These are phyloP conservation scores for Eulithis testata DNA, from an alignment of 2,888 invertebrate genomes.

Conservation along the genomic window DNA sequence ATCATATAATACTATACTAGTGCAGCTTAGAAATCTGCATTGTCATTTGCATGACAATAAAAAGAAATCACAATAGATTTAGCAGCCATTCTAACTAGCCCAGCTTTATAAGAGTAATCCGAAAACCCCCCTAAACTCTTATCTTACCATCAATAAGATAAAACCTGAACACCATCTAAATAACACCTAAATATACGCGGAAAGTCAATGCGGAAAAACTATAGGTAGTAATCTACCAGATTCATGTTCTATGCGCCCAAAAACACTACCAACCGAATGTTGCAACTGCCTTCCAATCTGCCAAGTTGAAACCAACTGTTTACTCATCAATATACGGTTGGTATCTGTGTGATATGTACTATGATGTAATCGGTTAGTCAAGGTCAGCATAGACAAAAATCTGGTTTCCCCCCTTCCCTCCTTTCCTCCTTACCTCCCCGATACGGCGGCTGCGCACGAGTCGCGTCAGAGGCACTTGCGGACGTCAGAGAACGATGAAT, in stretches of 20 bases:
- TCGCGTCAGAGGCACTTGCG: conserved; percentile 36
- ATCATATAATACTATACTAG: no score
- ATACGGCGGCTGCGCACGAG: conserved; percentile 44
- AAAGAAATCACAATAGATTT: no score
- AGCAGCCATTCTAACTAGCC: no score
- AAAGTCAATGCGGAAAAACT: conserved; percentile 80
- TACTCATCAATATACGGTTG: neutral
- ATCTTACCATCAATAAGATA: neutral
- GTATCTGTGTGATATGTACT: conserved; percentile 42
- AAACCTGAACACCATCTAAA: neutral
- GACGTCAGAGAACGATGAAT: conserved; percentile 20
- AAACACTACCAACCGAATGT: conserved; percentile 44
- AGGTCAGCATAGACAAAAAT: conserved; percentile 84
- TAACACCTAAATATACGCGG: conserved; percentile 62
- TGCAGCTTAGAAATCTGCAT: no score
- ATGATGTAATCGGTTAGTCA: conserved; percentile 81
- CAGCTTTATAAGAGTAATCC: no score
- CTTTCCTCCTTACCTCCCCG: conserved; percentile 37
- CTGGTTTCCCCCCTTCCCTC: conserved; percentile 69
- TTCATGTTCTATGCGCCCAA: conserved; percentile 60
- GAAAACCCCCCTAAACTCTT: neutral
- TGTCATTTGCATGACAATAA: no score
- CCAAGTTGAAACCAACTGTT: conserved; percentile 41
- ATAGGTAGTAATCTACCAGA: conserved; percentile 67
- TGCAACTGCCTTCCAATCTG: conserved; percentile 9